Base-by-base conservation (phyloP, 2,888 invertebrate species). In the Tipula helvola region DNA sequence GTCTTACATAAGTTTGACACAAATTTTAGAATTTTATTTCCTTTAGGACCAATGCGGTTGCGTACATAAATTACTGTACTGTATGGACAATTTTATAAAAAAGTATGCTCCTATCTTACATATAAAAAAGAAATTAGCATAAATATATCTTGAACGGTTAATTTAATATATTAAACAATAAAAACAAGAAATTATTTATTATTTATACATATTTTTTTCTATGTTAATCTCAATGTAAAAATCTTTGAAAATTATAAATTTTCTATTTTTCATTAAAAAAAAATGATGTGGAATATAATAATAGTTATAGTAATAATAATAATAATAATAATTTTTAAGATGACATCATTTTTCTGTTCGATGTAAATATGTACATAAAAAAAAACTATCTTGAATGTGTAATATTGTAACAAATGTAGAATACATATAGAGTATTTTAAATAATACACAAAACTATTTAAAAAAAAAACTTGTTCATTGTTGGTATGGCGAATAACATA, bases 141-240 rank as follows among this genome's bases (percentile, higher is more conserved):
- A 71, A 71, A 71, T 28, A 71, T 71, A 71, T 71, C 71, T 71
- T 71, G 28, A 71, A 71, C 71, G 71, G 71, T 71, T 71, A 71
- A 71, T 71, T 71, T 71, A 71, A 71, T 71, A 28, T 71, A 71
- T 71, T 28, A 71, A 18, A 71, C 2, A 71, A 71, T 71, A 71
- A 71, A 57, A 71, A 71, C 71, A 71, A 71, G 71, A 71, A 71
- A 71, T 71, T 71, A 71, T 71, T 71, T 71, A 71, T 71, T 71
- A 71, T 71, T 28, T 28, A 18, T 18, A 57, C 57, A 57, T 57
- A 57, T 57, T 28, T 71, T 28, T 71, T 71, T 71, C 71, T 71
- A 71, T 71, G 71, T 71, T 71, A 71, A 71, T 71, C 71, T 71
- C 71, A 71, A 71, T 71, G 71, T 28, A 71, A 71, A 71, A 71